Percentiles rank a stretch among this genome's conserved stretches.
These are phyloP conservation scores for Caradrina clavipalpis DNA, from an alignment of 2,888 invertebrate genomes.

Conservation along the genomic window DNA sequence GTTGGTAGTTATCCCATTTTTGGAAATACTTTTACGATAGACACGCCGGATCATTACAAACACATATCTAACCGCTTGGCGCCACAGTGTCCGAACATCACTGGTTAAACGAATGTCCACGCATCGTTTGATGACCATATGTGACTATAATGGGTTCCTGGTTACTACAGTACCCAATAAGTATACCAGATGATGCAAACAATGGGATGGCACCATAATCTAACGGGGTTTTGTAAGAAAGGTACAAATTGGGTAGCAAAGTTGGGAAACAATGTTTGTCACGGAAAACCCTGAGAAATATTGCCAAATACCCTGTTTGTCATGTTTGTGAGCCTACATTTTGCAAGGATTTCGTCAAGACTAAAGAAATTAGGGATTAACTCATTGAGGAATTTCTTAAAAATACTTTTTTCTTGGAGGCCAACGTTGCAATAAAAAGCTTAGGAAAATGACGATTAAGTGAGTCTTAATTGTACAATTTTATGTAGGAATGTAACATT, in stretches of 20 bases:
- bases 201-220: constrained; percentile 33
- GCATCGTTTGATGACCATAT: constrained; percentile 58
- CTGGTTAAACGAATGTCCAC: constrained; percentile 58
- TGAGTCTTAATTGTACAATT: not conserved
- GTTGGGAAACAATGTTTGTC: constrained; percentile 4
- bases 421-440: not conserved
- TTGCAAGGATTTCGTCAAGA: not conserved
- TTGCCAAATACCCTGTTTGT: not conserved
- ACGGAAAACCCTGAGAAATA: not conserved
- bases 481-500: too few species aligned
- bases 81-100: constrained; percentile 37
- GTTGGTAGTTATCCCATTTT: too few species aligned
- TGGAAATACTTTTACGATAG: not conserved
- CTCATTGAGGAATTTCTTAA: not conserved
- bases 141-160: constrained; percentile 67
- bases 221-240: constrained; percentile 37
- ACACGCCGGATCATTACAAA: not conserved
- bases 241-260: not conserved
- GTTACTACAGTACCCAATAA: constrained; percentile 44
- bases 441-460: not conserved
- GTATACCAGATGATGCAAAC: constrained; percentile 35
- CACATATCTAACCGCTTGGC: not conserved
- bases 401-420: not conserved
- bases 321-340: not conserved
- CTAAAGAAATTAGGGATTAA: not conserved